Evolutionary conservation across 1,140 invertebrate genomes (phyloP).

Genomic region (Acromyrmex charruanus): DNA sequence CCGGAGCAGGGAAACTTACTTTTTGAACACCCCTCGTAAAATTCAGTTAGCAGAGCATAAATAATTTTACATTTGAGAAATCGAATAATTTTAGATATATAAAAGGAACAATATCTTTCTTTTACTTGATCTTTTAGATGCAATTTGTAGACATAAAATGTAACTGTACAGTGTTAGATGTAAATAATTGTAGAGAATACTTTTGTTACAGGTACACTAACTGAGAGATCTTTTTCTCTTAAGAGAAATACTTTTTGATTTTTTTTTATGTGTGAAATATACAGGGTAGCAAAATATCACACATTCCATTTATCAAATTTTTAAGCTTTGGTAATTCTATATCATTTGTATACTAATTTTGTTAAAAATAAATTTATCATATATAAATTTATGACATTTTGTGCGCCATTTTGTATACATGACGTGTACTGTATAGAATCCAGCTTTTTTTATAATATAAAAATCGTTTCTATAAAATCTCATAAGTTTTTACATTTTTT

Average conservation of each 20-base stretch:
- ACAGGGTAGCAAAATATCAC: not conserved
- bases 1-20: too few species aligned
- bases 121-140: not conserved
- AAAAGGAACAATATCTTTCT: not conserved
- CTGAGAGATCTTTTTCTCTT: not conserved
- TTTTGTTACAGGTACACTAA: not conserved
- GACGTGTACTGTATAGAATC: too few species aligned
- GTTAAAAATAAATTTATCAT: too few species aligned
- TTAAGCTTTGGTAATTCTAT: too few species aligned
- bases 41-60: not conserved
- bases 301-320: too few species aligned
- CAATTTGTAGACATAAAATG: not conserved
- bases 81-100: not conserved
- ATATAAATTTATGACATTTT: too few species aligned
- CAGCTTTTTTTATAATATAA: too few species aligned
- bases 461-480: too few species aligned
- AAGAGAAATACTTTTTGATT: conserved; percentile 3
- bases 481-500: too few species aligned
- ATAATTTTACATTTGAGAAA: not conserved
- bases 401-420: too few species aligned
- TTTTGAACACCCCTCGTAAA: not conserved
- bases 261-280: not conserved
- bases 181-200: not conserved
- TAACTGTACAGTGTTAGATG: conserved; percentile 3
- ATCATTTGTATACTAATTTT: too few species aligned